Base-by-base conservation (phyloP, 2,888 invertebrate species). In the Lasioglossum malachurum region DNA sequence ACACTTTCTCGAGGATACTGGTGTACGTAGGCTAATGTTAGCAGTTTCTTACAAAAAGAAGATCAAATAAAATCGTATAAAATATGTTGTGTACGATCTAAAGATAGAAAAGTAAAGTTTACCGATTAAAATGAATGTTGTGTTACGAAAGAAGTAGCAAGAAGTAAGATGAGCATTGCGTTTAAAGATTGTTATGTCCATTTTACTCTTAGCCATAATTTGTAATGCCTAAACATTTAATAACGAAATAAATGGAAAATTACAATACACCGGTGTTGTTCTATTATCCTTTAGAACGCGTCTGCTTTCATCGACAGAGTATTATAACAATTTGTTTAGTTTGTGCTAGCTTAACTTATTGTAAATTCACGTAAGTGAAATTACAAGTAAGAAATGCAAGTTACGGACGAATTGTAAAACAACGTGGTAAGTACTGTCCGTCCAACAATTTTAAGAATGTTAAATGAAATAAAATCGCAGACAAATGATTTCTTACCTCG, bases 151-250 rank as follows among this genome's bases (percentile, higher is more conserved):
- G 19, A 38, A 35, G 4, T 35, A 69, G 67, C 23, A 38, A 38
- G 35, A 35, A 31, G 35, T 19, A 8, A 67, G 35, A 38, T 23
- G 35, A 69, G 23, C 8, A 69, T 69, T 69, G 4, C 1, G 35
- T 38, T 69, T 35, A 23, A 69, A 69, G 2, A 69, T 69, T 67
- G 23, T 67, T 69, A 69, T 38, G 23, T 69, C 35, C 35, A 19
- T 38, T 38, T 35, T 57, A 69, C 4, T 7, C 23, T 69, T 38
- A 69, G 4, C 0, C 67, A 23, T 69, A 23, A 38, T 69, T 69
- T 69, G 67, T 69, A 69, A 69, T 69, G 35, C 35, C 35, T 69
- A 38, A 35, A 69, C 23, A 10, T 69, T 69, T 69, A 35, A 69
- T 69, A 69, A 69, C 23, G 23, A 38, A 69, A 69, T 69, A 69